phyloP scores from a whole-genome alignment of 2,888 invertebrate genomes.

The Brachyptera putata region DNA sequence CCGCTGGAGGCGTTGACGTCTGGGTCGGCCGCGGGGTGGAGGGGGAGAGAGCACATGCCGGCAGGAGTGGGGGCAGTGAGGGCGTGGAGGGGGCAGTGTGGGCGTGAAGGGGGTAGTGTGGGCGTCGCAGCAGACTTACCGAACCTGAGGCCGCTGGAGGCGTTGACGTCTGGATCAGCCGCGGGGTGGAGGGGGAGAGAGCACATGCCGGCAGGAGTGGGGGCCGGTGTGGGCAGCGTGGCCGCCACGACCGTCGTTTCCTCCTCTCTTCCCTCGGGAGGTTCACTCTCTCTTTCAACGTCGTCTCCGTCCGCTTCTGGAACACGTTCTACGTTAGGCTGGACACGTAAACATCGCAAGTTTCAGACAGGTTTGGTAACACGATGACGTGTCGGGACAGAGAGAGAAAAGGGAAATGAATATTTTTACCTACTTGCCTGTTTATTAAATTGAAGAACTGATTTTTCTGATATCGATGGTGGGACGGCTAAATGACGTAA shows the following conservation, averaged over 20 bases:
- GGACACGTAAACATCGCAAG: too few relatives aligned
- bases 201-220: conserved; percentile 42
- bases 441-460: too few relatives aligned
- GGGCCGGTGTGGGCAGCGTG: conserved; percentile 33
- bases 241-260: conserved; percentile 39
- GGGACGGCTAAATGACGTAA: too few relatives aligned
- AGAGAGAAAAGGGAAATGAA: too few relatives aligned
- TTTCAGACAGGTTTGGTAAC: too few relatives aligned
- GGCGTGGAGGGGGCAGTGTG: too few relatives aligned
- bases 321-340: background rate
- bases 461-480: too few relatives aligned
- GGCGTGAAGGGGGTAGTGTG: too few relatives aligned
- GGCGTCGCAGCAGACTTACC: too few relatives aligned
- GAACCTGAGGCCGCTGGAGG: conserved; percentile 57
- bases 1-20: conserved; percentile 51
- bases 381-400: too few relatives aligned
- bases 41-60: conserved; percentile 49
- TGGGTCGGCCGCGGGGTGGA: conserved; percentile 49
- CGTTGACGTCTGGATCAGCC: conserved; percentile 47
- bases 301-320: background rate
- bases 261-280: conserved; percentile 36
- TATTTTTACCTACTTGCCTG: too few relatives aligned
- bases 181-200: conserved; percentile 53
- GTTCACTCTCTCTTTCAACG: background rate
- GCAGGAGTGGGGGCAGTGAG: conserved; percentile 40